phyloP scores from a whole-genome alignment of 2,888 invertebrate species.

The Perithous albicinctus region DNA sequence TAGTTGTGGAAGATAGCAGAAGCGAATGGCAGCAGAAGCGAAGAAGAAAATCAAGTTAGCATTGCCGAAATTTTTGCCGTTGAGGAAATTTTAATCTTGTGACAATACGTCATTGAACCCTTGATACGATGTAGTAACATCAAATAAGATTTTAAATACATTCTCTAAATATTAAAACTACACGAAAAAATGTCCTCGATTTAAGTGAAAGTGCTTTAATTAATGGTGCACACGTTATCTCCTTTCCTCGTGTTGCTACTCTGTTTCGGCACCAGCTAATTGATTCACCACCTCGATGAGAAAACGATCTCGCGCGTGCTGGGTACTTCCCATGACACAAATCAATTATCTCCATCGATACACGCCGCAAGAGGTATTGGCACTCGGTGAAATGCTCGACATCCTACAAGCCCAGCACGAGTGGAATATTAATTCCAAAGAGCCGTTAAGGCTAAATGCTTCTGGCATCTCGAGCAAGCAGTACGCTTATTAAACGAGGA shows the following conservation, averaged over 20 bases:
- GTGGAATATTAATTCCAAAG: slow-evolving; percentile 11
- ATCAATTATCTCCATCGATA: slow-evolving; percentile 20
- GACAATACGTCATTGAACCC: too few species aligned
- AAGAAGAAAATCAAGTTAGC: too few species aligned
- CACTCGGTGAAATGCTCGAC: slow-evolving; percentile 24
- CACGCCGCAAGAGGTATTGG: slow-evolving; percentile 13
- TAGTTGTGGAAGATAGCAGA: too few species aligned
- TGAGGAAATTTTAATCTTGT: too few species aligned
- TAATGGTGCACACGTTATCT: too few species aligned
- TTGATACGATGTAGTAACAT: too few species aligned
- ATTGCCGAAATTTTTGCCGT: too few species aligned
- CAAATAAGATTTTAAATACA: too few species aligned
- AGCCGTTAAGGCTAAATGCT: slow-evolving; percentile 1
- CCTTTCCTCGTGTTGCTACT: neutral
- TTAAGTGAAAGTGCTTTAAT: too few species aligned
- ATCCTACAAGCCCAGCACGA: slow-evolving; percentile 2
- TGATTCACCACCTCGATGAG: slow-evolving; percentile 24
- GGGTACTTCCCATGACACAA: slow-evolving; percentile 14
- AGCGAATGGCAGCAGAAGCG: too few species aligned
- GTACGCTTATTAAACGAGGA: neutral
- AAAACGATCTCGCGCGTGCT: slow-evolving; percentile 12
- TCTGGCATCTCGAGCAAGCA: neutral
- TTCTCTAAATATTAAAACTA: too few species aligned
- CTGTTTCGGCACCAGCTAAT: slow-evolving; percentile 14
- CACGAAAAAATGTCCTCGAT: too few species aligned